Percentiles rank a stretch among this genome's conserved stretches.
phyloP scores from a whole-genome alignment of 2,888 invertebrate genomes.

The Priocnemis perturbator region DNA sequence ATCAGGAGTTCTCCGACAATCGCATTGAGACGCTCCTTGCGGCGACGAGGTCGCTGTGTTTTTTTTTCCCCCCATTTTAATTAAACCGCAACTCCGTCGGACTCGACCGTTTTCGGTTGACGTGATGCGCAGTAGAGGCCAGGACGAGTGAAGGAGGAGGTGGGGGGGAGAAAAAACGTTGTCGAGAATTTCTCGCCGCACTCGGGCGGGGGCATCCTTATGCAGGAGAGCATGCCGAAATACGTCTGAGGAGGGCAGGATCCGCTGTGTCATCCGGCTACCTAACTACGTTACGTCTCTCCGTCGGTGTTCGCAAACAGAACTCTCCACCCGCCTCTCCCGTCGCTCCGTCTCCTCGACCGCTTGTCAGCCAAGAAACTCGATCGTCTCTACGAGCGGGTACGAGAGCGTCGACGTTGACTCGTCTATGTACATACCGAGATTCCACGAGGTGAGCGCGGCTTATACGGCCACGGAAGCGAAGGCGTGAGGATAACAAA shows the following conservation, averaged over 20 bases:
- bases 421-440: too few relatives aligned
- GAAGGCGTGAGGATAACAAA: too few relatives aligned
- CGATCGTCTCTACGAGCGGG: constrained; percentile 1
- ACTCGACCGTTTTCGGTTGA: neutral
- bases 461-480: too few relatives aligned
- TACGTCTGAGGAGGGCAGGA: constrained; percentile 25
- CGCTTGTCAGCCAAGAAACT: constrained; percentile 2
- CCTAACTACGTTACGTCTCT: constrained; percentile 37
- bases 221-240: constrained; percentile 22
- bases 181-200: constrained; percentile 6
- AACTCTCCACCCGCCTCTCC: constrained; percentile 18
- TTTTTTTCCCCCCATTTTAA: too few relatives aligned
- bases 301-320: constrained; percentile 26
- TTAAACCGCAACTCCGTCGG: constrained; percentile 2
- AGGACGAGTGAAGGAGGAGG: neutral
- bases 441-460: too few relatives aligned
- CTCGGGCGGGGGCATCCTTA: constrained; percentile 24
- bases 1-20: constrained; percentile 5
- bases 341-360: neutral
- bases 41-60: neutral
- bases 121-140: neutral
- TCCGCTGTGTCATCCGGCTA: constrained; percentile 38
- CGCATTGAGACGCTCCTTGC: constrained; percentile 16
- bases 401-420: too few relatives aligned
- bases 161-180: neutral